Evolutionary conservation across 1,140 invertebrate genomes (phyloP), one percentile per base, ranked within the genome.

Genomic region (Heliothis subflexa): DNA sequence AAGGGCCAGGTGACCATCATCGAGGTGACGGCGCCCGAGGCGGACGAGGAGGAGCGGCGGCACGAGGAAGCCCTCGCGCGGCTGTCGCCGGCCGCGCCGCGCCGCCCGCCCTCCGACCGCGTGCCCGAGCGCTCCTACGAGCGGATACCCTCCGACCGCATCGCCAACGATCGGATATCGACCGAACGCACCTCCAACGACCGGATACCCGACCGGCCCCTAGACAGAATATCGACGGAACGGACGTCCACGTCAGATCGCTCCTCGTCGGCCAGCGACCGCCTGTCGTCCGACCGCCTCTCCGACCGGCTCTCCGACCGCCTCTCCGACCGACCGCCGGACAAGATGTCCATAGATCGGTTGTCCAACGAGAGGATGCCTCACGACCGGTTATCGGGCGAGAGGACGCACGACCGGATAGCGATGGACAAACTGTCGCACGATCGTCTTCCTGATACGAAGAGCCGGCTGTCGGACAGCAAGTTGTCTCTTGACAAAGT

Each of bases 1-100:
- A 96, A 96, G 55, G 95, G 95, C 1, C 91, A 96, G 94, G 82
- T 96, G 93, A 96, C 96, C 33, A 92, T 95, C 45, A 94, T 95
- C 50, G 94, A 94, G 80, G 89, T 87, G 13, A 86, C 86, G 2
- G 88, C 90, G 49, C 86, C 88, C 1, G 85, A 86, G 5, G 86
- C 84, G 4, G 90, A 88, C 54, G 89, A 89, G 64, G 88, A 89
- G 12, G 86, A 88, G 14, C 78, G 86, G 4, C 74, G 91, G 18
- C 89, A 90, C 76, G 88, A 93, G 62, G 93, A 94, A 66, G 91
- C 87, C 13, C 87, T 91, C n/a, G 90, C 91, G 3, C 76, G 92
- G 11, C 86, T 94, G 0, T 93, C 92, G 0, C 92, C 92, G 0
- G 91, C 89, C 14, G 88, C 89, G 70, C 87, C 87, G 62, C 81